Percentiles rank a stretch among this genome's conserved stretches.
Conservation (phyloP, 2,888 invertebrate genomes). For the Syrphus vitripennis region DNA sequence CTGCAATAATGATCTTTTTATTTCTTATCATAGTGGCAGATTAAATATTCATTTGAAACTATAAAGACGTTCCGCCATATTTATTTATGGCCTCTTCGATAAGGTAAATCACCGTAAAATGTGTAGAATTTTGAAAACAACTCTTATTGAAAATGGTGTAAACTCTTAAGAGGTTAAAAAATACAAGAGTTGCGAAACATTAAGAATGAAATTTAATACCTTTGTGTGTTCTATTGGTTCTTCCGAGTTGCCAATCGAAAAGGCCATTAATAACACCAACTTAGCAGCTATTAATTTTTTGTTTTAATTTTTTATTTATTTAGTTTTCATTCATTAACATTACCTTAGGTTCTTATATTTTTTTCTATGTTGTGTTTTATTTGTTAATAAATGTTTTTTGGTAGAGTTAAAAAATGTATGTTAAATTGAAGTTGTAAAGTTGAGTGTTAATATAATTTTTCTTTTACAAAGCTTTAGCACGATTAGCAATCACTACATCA, state of each 20-base stretch:
- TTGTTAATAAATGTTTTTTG: constrained; percentile 2
- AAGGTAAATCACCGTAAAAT: too few species aligned
- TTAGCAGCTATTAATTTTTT: neutral
- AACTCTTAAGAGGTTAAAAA: too few species aligned
- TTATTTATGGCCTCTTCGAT: too few species aligned
- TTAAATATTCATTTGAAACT: too few species aligned
- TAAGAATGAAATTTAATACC: too few species aligned
- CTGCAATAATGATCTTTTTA: too few species aligned
- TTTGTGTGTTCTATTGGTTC: neutral
- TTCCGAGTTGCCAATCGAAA: too few species aligned
- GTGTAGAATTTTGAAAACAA: too few species aligned
- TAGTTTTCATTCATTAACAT: neutral
- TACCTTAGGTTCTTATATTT: neutral
- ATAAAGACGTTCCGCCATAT: too few species aligned
- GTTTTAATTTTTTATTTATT: neutral
- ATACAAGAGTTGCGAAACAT: too few species aligned
- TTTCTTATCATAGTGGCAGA: too few species aligned
- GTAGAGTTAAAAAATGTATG: neutral
- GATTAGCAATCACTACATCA: constrained; percentile 46
- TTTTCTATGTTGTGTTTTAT: neutral
- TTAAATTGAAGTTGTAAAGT: constrained; percentile 22
- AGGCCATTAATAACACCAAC: neutral
- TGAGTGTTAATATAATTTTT: constrained; percentile 14
- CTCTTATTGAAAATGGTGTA: too few species aligned
- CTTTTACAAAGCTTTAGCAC: constrained; percentile 19